Conservation (phyloP, 2,797 vertebrate species). For the Poecile montanus region DNA sequence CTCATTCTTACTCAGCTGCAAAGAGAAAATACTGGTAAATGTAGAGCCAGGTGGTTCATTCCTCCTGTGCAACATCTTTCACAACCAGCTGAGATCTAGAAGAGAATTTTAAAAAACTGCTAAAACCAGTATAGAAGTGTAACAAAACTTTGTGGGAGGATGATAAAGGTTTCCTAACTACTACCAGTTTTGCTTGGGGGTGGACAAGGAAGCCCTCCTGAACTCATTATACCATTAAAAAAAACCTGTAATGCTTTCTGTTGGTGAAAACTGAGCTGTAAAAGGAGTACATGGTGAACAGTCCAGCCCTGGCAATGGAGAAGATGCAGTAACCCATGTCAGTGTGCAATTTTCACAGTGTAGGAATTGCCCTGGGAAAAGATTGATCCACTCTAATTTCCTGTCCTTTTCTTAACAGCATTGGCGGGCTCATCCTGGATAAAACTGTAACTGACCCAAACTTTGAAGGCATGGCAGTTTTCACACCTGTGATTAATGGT, state of each 20-base stretch:
- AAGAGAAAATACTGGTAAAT: neutral
- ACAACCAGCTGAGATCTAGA: neutral
- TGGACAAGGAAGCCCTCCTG: neutral
- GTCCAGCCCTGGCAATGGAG: neutral
- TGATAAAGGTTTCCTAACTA: neutral
- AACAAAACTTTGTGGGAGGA: neutral
- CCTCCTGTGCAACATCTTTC: neutral
- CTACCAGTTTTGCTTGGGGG: neutral
- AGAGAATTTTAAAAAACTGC: neutral
- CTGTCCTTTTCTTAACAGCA: conserved; percentile 75
- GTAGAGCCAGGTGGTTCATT: neutral
- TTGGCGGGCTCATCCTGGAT: conserved; percentile 94
- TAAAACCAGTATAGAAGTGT: neutral
- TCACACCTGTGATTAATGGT: conserved; percentile 96
- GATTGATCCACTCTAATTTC: neutral
- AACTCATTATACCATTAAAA: neutral
- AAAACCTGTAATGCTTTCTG: neutral
- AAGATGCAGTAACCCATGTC: neutral
- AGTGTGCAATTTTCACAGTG: neutral
- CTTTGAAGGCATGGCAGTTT: conserved; percentile 93
- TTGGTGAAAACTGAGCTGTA: neutral
- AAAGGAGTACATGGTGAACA: neutral
- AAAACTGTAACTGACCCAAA: conserved; percentile 88
- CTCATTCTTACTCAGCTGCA: neutral
- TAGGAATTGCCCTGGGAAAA: neutral